phyloP scores from a whole-genome alignment of 1,140 invertebrate genomes.

The Zeugodacus cucurbitae region DNA sequence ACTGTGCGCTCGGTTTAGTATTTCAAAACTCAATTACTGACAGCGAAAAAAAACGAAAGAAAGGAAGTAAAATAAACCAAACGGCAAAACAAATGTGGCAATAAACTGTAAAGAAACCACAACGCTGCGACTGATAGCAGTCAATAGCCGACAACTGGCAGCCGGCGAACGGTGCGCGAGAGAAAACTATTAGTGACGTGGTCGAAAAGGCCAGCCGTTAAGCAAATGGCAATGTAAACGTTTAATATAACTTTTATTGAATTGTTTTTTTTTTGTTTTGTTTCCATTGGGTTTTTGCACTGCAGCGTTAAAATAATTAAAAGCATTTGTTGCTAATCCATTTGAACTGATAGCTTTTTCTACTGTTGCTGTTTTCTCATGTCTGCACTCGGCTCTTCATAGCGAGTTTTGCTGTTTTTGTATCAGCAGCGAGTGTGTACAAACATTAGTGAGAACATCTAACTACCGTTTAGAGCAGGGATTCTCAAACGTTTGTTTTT shows the following conservation, averaged over 20 bases:
- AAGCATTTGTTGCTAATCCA: not conserved
- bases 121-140: constrained; percentile 5
- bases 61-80: too few relatives aligned
- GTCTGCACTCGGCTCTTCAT: too few relatives aligned
- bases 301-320: not conserved
- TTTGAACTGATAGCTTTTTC: not conserved
- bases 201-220: not conserved
- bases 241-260: not conserved
- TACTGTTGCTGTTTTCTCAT: not conserved
- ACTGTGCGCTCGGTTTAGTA: not conserved
- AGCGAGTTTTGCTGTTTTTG: not conserved
- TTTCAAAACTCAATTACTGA: not conserved
- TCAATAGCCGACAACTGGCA: not conserved
- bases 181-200: not conserved
- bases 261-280: not conserved
- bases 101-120: not conserved
- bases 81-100: constrained; percentile 7
- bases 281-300: not conserved
- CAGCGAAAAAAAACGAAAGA: not conserved
- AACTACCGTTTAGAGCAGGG: not conserved
- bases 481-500: not conserved
- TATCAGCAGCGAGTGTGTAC: not conserved
- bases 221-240: not conserved
- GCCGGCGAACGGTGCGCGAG: not conserved
- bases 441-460: not conserved